phyloP scores from a whole-genome alignment of 2,888 invertebrate species.

The Blastobasis lacticolella region DNA sequence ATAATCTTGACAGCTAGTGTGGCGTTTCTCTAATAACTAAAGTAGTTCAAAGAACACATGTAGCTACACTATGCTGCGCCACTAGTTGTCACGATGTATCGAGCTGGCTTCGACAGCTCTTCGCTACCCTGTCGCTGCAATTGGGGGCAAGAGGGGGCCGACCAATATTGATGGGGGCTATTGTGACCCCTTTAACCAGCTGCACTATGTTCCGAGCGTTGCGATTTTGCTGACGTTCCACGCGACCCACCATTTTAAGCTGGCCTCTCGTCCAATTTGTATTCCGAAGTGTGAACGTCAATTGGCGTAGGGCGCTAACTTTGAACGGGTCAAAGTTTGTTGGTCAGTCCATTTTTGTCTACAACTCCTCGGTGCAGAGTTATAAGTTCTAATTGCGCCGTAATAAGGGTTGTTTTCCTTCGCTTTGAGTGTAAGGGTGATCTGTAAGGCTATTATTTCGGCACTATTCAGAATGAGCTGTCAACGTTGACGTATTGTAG shows the following conservation, averaged over 20 bases:
- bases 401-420: conserved; percentile 23
- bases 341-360: conserved; percentile 29
- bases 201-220: conserved; percentile 59
- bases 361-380: conserved; percentile 23
- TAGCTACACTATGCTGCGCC: conserved; percentile 7
- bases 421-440: background rate
- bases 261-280: conserved; percentile 19
- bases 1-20: too few relatives aligned
- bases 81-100: conserved; percentile 28
- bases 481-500: conserved; percentile 65
- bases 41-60: background rate
- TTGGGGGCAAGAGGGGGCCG: conserved; percentile 24
- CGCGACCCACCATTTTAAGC: conserved; percentile 34
- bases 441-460: conserved; percentile 44
- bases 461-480: conserved; percentile 60
- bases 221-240: conserved; percentile 61
- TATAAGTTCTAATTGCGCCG: conserved; percentile 10
- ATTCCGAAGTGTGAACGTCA: background rate
- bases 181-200: conserved; percentile 51
- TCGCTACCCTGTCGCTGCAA: conserved; percentile 38
- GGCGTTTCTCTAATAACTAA: too few relatives aligned
- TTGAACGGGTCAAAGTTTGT: conserved; percentile 23
- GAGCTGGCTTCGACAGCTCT: conserved; percentile 25
- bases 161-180: conserved; percentile 58
- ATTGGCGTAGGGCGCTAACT: background rate